Percentiles rank a stretch among this genome's conserved stretches.
These are phyloP conservation scores for Thalassoma bifasciatum DNA, from an alignment of 2,113 vertebrate species.

Conservation along the genomic window DNA sequence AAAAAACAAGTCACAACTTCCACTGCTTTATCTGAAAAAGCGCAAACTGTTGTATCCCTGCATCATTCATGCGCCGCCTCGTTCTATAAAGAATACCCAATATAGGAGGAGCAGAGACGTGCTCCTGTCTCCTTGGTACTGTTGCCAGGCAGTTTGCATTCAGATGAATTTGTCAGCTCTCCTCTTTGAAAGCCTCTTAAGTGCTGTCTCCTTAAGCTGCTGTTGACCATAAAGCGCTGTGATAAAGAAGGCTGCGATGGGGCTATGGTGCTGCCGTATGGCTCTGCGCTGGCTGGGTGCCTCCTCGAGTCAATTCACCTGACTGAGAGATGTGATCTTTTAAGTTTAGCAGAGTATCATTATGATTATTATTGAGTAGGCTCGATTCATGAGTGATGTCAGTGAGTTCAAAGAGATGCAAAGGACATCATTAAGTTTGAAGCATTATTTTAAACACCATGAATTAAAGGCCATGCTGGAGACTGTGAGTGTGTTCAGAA, in stretches of 20 bases:
- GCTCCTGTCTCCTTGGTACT: slow-evolving; percentile 52
- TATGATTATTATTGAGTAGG: slow-evolving; percentile 2
- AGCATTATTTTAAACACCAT: not conserved
- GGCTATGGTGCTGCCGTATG: slow-evolving; percentile 17
- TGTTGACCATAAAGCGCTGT: slow-evolving; percentile 54
- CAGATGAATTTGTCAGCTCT: slow-evolving; percentile 72
- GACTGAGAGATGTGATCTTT: slow-evolving; percentile 47
- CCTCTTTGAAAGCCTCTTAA: slow-evolving; percentile 79
- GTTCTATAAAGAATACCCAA: slow-evolving; percentile 48
- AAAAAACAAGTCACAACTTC: slow-evolving; percentile 49
- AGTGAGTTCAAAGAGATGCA: not conserved
- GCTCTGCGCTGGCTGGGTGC: slow-evolving; percentile 20
- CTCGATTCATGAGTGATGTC: not conserved
- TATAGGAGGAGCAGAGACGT: slow-evolving; percentile 53
- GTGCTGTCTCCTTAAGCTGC: slow-evolving; percentile 62
- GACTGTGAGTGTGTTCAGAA: no score
- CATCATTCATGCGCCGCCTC: slow-evolving; percentile 48
- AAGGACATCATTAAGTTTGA: not conserved
- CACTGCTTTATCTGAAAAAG: slow-evolving; percentile 59
- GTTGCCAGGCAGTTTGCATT: slow-evolving; percentile 80
- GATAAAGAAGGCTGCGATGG: slow-evolving; percentile 21
- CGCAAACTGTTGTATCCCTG: slow-evolving; percentile 32
- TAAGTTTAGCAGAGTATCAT: slow-evolving; percentile 47
- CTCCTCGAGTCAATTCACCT: slow-evolving; percentile 43
- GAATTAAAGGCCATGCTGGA: no score